Conservation (phyloP, 1,140 invertebrate species). For the Meloidogyne chitwoodi region DNA sequence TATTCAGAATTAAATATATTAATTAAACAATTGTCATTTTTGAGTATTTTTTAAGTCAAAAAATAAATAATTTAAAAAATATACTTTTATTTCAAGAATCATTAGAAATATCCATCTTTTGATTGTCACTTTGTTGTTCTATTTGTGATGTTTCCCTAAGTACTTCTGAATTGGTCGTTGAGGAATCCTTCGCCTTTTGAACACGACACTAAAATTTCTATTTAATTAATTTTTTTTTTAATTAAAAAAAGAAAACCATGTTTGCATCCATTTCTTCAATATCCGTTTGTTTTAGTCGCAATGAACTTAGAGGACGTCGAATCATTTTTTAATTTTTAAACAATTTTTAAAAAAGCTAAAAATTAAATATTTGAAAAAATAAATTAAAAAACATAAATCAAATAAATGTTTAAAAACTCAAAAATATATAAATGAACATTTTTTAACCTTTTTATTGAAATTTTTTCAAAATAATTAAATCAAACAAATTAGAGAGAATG, state of each 20-base stretch:
- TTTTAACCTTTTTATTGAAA: too few species aligned
- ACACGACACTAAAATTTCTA: neutral
- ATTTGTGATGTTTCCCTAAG: neutral
- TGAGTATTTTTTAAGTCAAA: too few species aligned
- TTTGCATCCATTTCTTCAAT: slow-evolving; percentile 4
- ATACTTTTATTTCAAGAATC: neutral
- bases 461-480: too few species aligned
- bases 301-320: slow-evolving; percentile 3
- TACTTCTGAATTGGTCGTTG: neutral
- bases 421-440: too few species aligned
- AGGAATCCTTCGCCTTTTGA: neutral
- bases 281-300: neutral
- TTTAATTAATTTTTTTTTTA: neutral
- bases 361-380: too few species aligned
- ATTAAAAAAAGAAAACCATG: neutral
- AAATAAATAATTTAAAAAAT: too few species aligned
- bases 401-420: too few species aligned
- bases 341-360: too few species aligned
- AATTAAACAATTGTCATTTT: too few species aligned
- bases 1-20: too few species aligned
- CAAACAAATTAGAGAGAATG: too few species aligned
- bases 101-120: neutral
- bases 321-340: neutral
- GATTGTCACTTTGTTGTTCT: neutral
- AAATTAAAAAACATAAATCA: too few species aligned